Evolutionary conservation across 2,888 invertebrate genomes (phyloP).

Genomic region (Drosophila peninsularis): DNA sequence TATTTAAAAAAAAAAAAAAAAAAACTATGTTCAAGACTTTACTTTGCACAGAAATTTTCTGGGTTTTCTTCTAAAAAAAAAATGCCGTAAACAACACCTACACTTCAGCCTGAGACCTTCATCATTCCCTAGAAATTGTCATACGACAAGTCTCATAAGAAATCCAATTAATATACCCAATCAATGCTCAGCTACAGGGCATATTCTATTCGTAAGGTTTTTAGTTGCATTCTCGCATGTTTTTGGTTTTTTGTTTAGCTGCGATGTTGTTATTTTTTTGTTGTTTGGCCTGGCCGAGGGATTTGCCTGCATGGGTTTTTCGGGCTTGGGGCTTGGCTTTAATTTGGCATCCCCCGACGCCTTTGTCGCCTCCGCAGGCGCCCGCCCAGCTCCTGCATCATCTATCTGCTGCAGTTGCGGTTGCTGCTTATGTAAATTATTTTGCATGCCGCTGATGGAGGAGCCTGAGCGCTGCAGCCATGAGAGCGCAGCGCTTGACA

Average conservation of each 20-base stretch:
- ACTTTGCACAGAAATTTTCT: too few species aligned
- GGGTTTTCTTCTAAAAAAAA: background rate
- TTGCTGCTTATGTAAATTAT: constrained; percentile 79
- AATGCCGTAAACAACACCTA: background rate
- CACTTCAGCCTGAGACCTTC: background rate
- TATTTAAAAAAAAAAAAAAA: too few species aligned
- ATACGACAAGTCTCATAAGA: background rate
- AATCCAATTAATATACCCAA: background rate
- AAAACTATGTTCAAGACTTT: too few species aligned
- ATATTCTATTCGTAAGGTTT: constrained; percentile 13
- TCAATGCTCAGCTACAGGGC: background rate
- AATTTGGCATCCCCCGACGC: constrained; percentile 70
- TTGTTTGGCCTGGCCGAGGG: constrained; percentile 59
- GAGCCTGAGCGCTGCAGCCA: constrained; percentile 24
- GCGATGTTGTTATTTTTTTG: constrained; percentile 1
- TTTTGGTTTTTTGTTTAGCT: constrained; percentile 43
- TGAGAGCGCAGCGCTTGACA: constrained; percentile 32
- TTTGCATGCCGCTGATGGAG: constrained; percentile 61
- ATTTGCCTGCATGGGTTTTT: constrained; percentile 73
- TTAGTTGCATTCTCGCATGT: constrained; percentile 6
- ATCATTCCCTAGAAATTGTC: background rate
- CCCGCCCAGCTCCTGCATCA: constrained; percentile 5
- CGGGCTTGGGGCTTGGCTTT: constrained; percentile 65
- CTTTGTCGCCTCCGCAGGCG: constrained; percentile 27
- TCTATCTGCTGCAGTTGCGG: constrained; percentile 66